Percentiles rank a stretch among this genome's conserved stretches.
phyloP scores from a whole-genome alignment of 1,140 invertebrate genomes.

The Platyscapa corneri region DNA sequence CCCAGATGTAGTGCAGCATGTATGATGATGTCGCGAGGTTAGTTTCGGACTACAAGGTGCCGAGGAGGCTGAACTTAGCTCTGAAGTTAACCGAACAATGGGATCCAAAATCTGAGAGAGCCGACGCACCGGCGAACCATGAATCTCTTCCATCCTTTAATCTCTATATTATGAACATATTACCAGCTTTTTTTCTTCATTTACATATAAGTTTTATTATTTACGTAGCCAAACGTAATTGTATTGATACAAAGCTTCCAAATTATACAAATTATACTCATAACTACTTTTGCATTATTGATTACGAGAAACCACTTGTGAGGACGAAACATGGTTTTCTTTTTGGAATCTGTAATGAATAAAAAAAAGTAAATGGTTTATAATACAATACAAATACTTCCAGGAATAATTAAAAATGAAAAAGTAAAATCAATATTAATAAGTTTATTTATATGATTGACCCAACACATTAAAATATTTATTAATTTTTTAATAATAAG shows the following conservation, averaged over 20 bases:
- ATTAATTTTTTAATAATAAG: too few species aligned
- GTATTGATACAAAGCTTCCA: not conserved
- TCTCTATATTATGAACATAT: not conserved
- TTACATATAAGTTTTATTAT: not conserved
- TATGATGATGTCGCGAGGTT: constrained; percentile 58
- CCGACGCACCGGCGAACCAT: constrained; percentile 76
- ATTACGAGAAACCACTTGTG: not conserved
- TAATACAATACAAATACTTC: too few species aligned
- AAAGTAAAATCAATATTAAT: too few species aligned
- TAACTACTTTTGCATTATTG: not conserved
- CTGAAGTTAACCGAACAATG: constrained; percentile 78
- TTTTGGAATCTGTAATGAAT: not conserved
- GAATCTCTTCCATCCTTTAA: constrained; percentile 68
- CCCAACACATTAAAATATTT: too few species aligned
- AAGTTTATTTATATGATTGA: too few species aligned
- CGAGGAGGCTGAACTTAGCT: constrained; percentile 74
- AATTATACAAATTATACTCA: not conserved
- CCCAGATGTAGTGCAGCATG: constrained; percentile 44
- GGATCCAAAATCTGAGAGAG: constrained; percentile 88
- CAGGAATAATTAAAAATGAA: too few species aligned
- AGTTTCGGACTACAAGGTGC: constrained; percentile 72
- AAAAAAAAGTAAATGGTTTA: not conserved
- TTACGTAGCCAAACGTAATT: not conserved
- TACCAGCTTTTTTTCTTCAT: not conserved
- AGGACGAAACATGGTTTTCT: not conserved